These are phyloP conservation scores for Megamerina dolium DNA, from an alignment of 2,888 invertebrate species.

Conservation along the genomic window DNA sequence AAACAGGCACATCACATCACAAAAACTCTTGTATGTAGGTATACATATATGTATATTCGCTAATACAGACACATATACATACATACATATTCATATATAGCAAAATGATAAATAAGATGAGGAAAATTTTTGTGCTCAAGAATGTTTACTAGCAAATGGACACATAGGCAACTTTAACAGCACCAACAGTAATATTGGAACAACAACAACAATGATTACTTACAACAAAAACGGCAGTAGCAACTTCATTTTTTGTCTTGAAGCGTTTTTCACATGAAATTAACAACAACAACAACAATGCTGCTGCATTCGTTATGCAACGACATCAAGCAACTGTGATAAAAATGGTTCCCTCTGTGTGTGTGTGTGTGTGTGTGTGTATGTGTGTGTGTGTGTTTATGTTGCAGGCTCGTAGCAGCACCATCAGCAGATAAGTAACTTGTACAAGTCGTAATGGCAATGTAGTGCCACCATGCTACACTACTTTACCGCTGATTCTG, in stretches of 20 bases:
- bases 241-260: not conserved
- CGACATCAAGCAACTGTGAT: not conserved
- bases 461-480: too few relatives aligned
- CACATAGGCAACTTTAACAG: not conserved
- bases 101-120: not conserved
- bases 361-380: too few relatives aligned
- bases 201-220: not conserved
- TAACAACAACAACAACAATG: conserved; percentile 13
- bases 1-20: not conserved
- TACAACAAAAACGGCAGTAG: not conserved
- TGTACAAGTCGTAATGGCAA: too few relatives aligned
- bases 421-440: too few relatives aligned
- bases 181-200: not conserved
- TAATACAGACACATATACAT: conserved; percentile 3
- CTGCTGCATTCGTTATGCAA: conserved; percentile 6
- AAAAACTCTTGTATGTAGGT: conserved; percentile 5
- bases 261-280: conserved; percentile 17
- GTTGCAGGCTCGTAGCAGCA: too few relatives aligned
- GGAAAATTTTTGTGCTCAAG: not conserved
- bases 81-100: not conserved
- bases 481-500: too few relatives aligned
- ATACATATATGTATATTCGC: not conserved
- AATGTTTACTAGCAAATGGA: not conserved
- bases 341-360: too few relatives aligned
- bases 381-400: too few relatives aligned